phyloP scores from a whole-genome alignment of 1,140 invertebrate species.

The Eurosta solidaginis region DNA sequence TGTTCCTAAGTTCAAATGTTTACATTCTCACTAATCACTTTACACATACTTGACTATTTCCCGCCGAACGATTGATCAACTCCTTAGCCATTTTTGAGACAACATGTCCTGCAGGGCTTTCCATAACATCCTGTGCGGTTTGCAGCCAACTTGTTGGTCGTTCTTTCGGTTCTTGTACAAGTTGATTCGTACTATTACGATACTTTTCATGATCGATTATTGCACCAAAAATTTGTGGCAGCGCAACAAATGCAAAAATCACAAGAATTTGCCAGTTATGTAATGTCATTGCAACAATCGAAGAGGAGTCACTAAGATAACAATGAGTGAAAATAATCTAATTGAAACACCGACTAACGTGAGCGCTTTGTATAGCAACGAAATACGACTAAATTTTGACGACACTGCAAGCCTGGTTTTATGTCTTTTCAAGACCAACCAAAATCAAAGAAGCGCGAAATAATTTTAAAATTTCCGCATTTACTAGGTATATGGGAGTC shows the following conservation, averaged over 20 bases:
- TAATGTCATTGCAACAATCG: not conserved
- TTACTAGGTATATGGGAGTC: too few relatives aligned
- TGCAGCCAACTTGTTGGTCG: constrained; percentile 60
- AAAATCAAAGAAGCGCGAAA: constrained; percentile 18
- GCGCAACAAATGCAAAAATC: not conserved
- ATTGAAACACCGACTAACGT: not conserved
- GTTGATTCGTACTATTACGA: not conserved
- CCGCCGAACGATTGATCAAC: constrained; percentile 68
- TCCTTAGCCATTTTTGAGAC: constrained; percentile 70
- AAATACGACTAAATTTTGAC: constrained; percentile 12
- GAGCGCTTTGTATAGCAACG: not conserved
- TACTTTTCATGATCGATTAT: not conserved
- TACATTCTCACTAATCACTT: too few relatives aligned
- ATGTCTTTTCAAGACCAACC: constrained; percentile 15
- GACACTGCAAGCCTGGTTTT: constrained; percentile 6
- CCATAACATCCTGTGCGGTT: constrained; percentile 62
- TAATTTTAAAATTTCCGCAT: not conserved
- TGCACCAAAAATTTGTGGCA: not conserved
- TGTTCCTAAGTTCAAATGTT: too few relatives aligned
- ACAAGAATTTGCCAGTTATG: not conserved
- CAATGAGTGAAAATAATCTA: not conserved
- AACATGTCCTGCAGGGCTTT: constrained; percentile 64
- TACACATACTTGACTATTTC: constrained; percentile 66
- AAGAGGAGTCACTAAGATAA: not conserved
- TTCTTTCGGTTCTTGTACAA: too few relatives aligned